A percentile compares a stretch with the other conserved stretches of the same genome.
Conservation (phyloP, 2,888 invertebrate species). For the Heterodera filipjevi region DNA sequence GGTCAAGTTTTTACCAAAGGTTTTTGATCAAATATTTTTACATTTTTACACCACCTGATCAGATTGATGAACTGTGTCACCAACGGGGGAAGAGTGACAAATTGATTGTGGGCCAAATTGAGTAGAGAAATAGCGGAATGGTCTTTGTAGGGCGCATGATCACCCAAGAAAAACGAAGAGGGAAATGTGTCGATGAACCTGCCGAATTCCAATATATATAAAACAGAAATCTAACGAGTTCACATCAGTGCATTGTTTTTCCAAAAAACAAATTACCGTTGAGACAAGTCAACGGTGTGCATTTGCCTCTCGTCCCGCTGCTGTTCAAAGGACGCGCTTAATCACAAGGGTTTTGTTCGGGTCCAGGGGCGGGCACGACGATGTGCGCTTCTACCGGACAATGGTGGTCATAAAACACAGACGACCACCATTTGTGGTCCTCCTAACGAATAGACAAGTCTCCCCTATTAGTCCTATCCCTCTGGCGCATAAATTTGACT, state of each 20-base stretch:
- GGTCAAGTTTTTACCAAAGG: too few relatives aligned
- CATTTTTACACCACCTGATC: constrained; percentile 16
- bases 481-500: not conserved
- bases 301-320: not conserved
- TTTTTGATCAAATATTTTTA: too few relatives aligned
- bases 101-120: constrained; percentile 31
- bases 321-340: not conserved
- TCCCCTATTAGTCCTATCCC: not conserved
- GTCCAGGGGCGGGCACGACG: constrained; percentile 16
- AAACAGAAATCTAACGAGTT: too few relatives aligned
- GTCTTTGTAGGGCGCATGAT: constrained; percentile 29
- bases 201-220: too few relatives aligned
- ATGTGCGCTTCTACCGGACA: not conserved
- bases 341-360: constrained; percentile 18
- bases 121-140: constrained; percentile 26
- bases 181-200: constrained; percentile 25
- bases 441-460: not conserved
- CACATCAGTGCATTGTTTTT: too few relatives aligned
- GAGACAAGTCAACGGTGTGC: constrained; percentile 12
- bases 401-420: not conserved
- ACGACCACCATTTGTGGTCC: not conserved
- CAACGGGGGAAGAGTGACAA: constrained; percentile 27
- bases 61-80: constrained; percentile 30
- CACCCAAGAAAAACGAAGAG: constrained; percentile 22
- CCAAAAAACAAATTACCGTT: not conserved